Conservation (phyloP, 2,797 vertebrate genomes). For the Poecilia picta region DNA sequence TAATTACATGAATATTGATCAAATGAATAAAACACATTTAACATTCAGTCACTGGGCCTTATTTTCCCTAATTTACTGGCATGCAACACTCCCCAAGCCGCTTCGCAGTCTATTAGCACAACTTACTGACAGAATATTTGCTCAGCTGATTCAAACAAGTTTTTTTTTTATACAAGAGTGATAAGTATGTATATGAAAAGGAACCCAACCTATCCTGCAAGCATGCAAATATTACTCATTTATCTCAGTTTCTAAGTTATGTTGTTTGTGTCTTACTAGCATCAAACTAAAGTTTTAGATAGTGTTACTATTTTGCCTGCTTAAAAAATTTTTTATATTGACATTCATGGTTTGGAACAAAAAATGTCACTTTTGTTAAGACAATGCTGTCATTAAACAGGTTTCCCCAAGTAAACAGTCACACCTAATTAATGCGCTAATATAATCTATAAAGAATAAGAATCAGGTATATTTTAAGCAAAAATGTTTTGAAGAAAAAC, state of each 20-base stretch:
- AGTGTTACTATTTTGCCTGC: neutral
- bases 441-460: too few species aligned
- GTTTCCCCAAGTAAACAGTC: too few species aligned
- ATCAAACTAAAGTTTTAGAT: neutral
- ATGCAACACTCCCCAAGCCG: neutral
- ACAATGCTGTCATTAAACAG: neutral
- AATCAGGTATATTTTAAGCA: too few species aligned
- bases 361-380: neutral
- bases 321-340: neutral
- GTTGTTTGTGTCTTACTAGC: slow-evolving; percentile 6
- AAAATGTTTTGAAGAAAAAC: too few species aligned
- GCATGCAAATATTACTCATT: slow-evolving; percentile 5
- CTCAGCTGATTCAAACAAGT: neutral
- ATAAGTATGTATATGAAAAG: slow-evolving; percentile 7
- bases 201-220: slow-evolving; percentile 21
- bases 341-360: neutral
- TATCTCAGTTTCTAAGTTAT: neutral
- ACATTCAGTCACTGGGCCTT: neutral
- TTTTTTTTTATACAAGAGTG: slow-evolving; percentile 3
- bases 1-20: neutral
- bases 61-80: neutral
- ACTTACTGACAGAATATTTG: neutral
- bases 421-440: too few species aligned
- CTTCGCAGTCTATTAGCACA: neutral
- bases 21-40: neutral